Evolutionary conservation across 2,888 invertebrate genomes (phyloP), one percentile per base, ranked within the genome.

Genomic region (Caenorhabditis sinica): DNA sequence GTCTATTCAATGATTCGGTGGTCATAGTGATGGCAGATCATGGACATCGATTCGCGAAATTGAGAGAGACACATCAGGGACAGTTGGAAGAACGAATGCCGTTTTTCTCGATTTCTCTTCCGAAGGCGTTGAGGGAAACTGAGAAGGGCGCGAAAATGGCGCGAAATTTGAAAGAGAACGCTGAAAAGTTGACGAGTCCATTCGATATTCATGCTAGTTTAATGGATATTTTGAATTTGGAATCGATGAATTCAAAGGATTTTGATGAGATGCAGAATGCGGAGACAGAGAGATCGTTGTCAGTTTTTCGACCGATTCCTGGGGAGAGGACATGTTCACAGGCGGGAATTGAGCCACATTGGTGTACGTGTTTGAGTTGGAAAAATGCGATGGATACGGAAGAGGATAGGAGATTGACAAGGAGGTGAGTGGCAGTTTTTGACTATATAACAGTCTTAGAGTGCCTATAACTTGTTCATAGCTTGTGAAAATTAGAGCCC

Each of bases 281-380:
- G 11, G n/a, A 49, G 17, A 9, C 13, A 0, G 13, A 71, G 36
- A 74, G 91, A 28, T 89, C 88, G 0, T 79, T 91, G 11, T 91
- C 91, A 9, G 73, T 92, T 17, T 91, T 90, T 73, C 83, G 90
- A 65, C 86, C 85, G 33, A 87, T 90, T 61, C 89, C 90, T 1
- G 63, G 40, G 4, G 71, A 80, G 5, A 60, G 91, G 66, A 89
- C 86, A 1, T 91, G 91, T 71, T 86, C 81, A 56, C 95, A 96
- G 93, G 97, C 97, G 0, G 96, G 95, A 75, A 96, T 98, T 81
- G 97, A 97, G 92, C 95, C 97, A 0, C 97, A 98, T 93, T 98
- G 97, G 97, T 98, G 98, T 93, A 95, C 97, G 0, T 98, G 98
- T 92, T 94, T 97, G 0, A 95, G 95, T 17, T 97, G 97, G 97